A percentile compares a stretch with the other conserved stretches of the same genome.
Conservation (phyloP, 2,797 vertebrate genomes). For the Melanotaenia pygmaea region DNA sequence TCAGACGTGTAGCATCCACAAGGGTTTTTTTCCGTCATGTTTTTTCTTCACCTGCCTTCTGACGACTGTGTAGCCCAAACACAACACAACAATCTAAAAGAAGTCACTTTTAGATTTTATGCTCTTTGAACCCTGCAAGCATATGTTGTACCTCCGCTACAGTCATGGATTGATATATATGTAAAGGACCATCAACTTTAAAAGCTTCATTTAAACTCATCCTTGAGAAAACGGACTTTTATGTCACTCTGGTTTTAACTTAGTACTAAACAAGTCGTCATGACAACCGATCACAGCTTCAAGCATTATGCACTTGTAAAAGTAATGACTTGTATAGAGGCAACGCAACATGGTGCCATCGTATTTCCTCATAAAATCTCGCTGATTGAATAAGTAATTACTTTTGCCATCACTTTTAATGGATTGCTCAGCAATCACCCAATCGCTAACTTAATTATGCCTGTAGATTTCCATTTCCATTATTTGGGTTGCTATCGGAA, state of each 20-base stretch:
- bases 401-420: slow-evolving; percentile 81
- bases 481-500: slow-evolving; percentile 72
- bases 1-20: slow-evolving; percentile 31
- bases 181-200: slow-evolving; percentile 37
- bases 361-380: slow-evolving; percentile 69
- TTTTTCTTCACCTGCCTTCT: slow-evolving; percentile 2
- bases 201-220: slow-evolving; percentile 38
- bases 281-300: slow-evolving; percentile 65
- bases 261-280: slow-evolving; percentile 69
- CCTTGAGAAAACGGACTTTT: slow-evolving; percentile 32
- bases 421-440: slow-evolving; percentile 75
- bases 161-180: slow-evolving; percentile 10
- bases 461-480: slow-evolving; percentile 80
- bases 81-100: slow-evolving; percentile 8
- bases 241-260: slow-evolving; percentile 46
- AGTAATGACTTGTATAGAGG: slow-evolving; percentile 70
- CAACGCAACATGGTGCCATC: slow-evolving; percentile 61
- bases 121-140: neutral
- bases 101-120: slow-evolving; percentile 2
- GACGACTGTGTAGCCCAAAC: slow-evolving; percentile 14
- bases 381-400: slow-evolving; percentile 84
- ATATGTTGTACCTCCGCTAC: neutral
- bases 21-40: slow-evolving; percentile 28
- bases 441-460: slow-evolving; percentile 81
- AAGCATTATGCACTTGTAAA: slow-evolving; percentile 68